These are phyloP conservation scores for Chitala chitala DNA, from an alignment of 2,113 vertebrate genomes.

Conservation along the genomic window DNA sequence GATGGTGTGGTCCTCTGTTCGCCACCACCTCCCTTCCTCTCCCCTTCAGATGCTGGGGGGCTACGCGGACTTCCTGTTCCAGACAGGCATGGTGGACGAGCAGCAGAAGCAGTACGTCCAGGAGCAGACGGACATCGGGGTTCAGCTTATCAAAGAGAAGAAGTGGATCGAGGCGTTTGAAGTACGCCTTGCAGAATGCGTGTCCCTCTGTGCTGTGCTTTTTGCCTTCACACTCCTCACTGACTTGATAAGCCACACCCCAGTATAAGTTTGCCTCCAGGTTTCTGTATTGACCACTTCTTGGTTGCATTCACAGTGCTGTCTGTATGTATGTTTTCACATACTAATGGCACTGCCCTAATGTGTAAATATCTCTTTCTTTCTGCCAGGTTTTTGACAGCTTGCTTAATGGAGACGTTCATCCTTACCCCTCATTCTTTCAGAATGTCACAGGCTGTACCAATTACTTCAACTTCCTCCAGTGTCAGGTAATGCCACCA, in stretches of 20 bases:
- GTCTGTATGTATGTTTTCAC: too few species aligned
- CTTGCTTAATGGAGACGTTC: conserved; percentile 65
- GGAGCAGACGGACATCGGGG: conserved; percentile 53
- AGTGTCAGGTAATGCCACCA: conserved; percentile 59
- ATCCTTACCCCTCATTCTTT: conserved; percentile 60
- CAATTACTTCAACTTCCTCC: conserved; percentile 72
- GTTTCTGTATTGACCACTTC: too few species aligned
- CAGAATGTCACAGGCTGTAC: conserved; percentile 74
- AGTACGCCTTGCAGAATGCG: conserved; percentile 42
- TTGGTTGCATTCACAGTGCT: too few species aligned
- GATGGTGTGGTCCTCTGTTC: neutral
- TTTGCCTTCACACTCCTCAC: too few species aligned
- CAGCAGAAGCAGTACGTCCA: conserved; percentile 54
- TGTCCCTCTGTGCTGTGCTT: neutral
- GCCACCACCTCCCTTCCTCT: neutral
- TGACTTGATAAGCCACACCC: too few species aligned
- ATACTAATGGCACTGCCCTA: too few species aligned
- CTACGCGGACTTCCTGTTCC: conserved; percentile 65
- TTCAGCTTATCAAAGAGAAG: conserved; percentile 63
- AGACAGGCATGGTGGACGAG: conserved; percentile 57
- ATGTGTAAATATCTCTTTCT: conserved; percentile 23
- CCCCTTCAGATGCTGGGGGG: conserved; percentile 61
- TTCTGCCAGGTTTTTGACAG: conserved; percentile 65
- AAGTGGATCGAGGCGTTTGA: conserved; percentile 70
- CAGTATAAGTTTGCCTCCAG: too few species aligned